Conservation (phyloP, 2,797 vertebrate species). For the Enteromius fasciolatus region DNA sequence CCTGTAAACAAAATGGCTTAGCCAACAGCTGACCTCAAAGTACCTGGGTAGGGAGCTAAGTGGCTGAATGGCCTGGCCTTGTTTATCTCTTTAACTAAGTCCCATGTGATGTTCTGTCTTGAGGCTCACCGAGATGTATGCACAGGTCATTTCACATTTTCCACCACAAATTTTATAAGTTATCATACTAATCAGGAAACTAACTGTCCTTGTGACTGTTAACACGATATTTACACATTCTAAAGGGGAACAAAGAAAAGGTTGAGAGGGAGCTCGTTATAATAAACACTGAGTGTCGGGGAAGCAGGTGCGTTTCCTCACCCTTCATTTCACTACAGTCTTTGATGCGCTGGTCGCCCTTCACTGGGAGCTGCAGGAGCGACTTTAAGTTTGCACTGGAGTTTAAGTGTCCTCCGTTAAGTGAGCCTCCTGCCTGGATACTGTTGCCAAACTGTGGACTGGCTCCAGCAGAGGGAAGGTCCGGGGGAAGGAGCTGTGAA, state of each 20-base stretch:
- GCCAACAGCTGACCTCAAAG: slow-evolving; percentile 40
- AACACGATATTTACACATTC: not conserved
- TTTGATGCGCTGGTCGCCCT: slow-evolving; percentile 83
- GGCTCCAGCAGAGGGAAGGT: slow-evolving; percentile 78
- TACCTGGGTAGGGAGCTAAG: slow-evolving; percentile 30
- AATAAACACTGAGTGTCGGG: not conserved
- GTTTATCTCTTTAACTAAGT: slow-evolving; percentile 48
- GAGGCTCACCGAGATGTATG: not conserved
- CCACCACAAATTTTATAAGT: not conserved
- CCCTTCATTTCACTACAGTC: slow-evolving; percentile 77
- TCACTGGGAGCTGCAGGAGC: slow-evolving; percentile 87
- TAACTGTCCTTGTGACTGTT: not conserved
- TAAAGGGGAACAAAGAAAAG: not conserved
- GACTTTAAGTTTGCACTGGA: slow-evolving; percentile 86
- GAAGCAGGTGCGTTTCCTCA: slow-evolving; percentile 58
- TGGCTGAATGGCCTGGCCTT: slow-evolving; percentile 36
- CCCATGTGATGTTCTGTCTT: slow-evolving; percentile 39
- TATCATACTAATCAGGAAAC: not conserved
- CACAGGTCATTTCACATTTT: not conserved
- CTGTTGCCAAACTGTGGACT: slow-evolving; percentile 82
- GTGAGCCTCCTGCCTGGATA: slow-evolving; percentile 73
- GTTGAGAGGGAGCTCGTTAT: not conserved
- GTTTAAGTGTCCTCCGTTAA: slow-evolving; percentile 76
- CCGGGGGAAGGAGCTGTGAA: slow-evolving; percentile 79
- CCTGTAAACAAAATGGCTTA: slow-evolving; percentile 34